Base-by-base conservation (phyloP, 2,797 vertebrate genomes). In the Scyliorhinus canicula region DNA sequence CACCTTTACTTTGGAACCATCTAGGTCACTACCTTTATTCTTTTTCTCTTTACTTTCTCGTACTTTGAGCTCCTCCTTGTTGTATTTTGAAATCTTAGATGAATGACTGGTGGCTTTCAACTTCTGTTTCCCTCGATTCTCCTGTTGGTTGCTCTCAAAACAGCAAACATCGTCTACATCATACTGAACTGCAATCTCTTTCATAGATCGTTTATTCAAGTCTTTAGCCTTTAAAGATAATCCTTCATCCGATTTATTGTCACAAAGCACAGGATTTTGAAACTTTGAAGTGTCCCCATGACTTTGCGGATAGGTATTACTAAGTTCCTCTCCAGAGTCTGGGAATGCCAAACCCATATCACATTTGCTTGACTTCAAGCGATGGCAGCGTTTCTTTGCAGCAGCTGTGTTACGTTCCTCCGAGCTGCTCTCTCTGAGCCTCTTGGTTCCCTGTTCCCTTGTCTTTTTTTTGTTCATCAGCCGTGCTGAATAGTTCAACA, bases 401-500 rank as follows among this genome's bases (percentile, higher is more conserved):
- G 95, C 96, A 0, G 98, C 97, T 0, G 97, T 97, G 7, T 97
- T 98, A 24, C 97, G 97, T 9, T 98, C 98, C 0, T 97, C 97
- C 0, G 95, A 95, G 2, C 95, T 95, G 19, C 95, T n/a, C 0
- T 40, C 95, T 88, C 97, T 96, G 0, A 96, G 96, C 60, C 97
- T 96, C 95, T 97, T 98, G 60, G 96, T 95, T 0, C 96, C 96
- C 71, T 95, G 96, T 19, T 96, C 95, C 95, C 96, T 97, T 44
- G 79, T 14, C 0, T 95, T 95, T 93, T 95, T 97, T 96, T 98
- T 98, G 95, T 95, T 96, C 67, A 98, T 95, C 0, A 98, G 98
- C 95, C 98, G 98, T 65, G 99, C 98, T 0, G 98, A 98, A 95
- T 98, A 99, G 97, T 99, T 99, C 16, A 98, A 98, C n/a, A 99